phyloP scores from a whole-genome alignment of 2,888 invertebrate species.

The Lasioglossum vierecki region DNA sequence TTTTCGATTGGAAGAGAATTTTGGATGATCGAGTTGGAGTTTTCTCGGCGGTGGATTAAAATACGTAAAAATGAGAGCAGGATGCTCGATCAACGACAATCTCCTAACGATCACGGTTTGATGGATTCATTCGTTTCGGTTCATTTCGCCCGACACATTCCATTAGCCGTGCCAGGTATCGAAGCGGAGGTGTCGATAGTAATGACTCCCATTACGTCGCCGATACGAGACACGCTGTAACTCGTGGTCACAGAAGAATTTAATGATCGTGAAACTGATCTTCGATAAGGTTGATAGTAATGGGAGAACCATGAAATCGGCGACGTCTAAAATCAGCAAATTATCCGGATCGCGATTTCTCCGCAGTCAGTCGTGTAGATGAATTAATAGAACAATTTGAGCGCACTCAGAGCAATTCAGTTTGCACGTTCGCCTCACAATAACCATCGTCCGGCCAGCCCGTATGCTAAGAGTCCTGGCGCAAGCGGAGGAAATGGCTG shows the following conservation, averaged over 20 bases:
- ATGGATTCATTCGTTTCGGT: conserved; percentile 15
- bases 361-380: not conserved
- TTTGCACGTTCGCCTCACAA: not conserved
- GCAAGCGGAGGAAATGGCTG: not conserved
- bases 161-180: conserved; percentile 27
- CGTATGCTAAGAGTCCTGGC: not conserved
- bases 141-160: conserved; percentile 22
- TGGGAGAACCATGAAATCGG: not conserved
- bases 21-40: not conserved
- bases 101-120: not conserved
- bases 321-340: not conserved
- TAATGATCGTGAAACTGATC: conserved; percentile 15
- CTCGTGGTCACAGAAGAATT: conserved; percentile 20
- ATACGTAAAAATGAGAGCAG: not conserved
- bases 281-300: too few relatives aligned
- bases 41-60: not conserved
- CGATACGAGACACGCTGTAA: conserved; percentile 9
- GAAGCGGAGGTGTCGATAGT: conserved; percentile 12
- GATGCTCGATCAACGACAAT: conserved; percentile 17
- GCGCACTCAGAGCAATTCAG: not conserved
- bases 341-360: not conserved
- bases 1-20: not conserved
- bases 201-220: conserved; percentile 4
- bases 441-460: not conserved
- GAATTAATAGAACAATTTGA: not conserved